phyloP scores from a whole-genome alignment of 1,140 invertebrate species.

The Bombus picipes region DNA sequence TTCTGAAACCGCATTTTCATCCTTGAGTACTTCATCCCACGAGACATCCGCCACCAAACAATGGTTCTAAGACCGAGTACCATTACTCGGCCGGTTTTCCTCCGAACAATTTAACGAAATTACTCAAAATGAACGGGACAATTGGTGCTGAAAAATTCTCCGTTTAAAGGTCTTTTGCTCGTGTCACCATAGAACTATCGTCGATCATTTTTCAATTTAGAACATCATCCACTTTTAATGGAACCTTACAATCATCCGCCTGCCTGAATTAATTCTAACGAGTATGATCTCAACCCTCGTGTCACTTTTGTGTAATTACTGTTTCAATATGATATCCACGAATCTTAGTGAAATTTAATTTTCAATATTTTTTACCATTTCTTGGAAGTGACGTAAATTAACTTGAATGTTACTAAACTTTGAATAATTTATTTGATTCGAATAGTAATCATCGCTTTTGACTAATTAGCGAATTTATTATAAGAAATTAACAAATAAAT shows the following conservation, averaged over 20 bases:
- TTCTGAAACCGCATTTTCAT: constrained; percentile 64
- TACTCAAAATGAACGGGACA: constrained; percentile 2
- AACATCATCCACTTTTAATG: not conserved
- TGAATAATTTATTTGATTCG: too few species aligned
- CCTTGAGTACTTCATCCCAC: constrained; percentile 46
- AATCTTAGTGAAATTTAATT: too few species aligned
- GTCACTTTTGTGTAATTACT: not conserved
- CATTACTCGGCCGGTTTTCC: constrained; percentile 21
- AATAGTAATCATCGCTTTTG: too few species aligned
- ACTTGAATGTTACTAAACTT: too few species aligned
- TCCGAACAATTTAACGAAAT: constrained; percentile 32
- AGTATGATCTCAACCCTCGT: not conserved
- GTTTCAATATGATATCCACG: too few species aligned
- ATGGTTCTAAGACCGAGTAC: constrained; percentile 14
- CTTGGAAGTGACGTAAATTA: too few species aligned
- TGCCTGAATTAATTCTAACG: not conserved
- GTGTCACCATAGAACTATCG: too few species aligned
- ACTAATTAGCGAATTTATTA: too few species aligned
- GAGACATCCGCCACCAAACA: constrained; percentile 48
- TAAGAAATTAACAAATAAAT: too few species aligned
- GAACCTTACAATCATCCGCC: not conserved
- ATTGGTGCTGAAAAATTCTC: constrained; percentile 7
- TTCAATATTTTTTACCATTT: too few species aligned
- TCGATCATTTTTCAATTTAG: not conserved
- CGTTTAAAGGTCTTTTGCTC: not conserved